Percentiles rank a stretch among this genome's conserved stretches.
phyloP scores from a whole-genome alignment of 2,113 vertebrate species.

The Takifugu flavidus region DNA sequence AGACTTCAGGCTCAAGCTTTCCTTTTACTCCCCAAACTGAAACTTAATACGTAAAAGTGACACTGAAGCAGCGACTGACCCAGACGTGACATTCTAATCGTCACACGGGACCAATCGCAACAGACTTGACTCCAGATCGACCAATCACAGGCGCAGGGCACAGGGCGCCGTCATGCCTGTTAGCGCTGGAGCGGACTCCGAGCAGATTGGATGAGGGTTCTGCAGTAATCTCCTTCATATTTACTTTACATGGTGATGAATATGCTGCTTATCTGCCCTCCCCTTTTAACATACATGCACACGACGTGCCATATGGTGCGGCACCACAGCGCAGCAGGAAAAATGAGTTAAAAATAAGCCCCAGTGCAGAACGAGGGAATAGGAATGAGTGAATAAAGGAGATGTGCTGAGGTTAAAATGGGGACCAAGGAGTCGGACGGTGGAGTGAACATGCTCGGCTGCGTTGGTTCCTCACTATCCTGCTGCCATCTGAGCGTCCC shows the following conservation, averaged over 20 bases:
- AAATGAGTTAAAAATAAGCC: constrained; percentile 9
- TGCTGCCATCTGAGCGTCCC: constrained; percentile 23
- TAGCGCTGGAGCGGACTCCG: constrained; percentile 34
- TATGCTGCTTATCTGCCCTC: constrained; percentile 45
- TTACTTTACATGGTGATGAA: constrained; percentile 60
- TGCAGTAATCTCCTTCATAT: constrained; percentile 57
- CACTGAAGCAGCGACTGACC: background rate
- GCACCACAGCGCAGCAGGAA: constrained; percentile 20
- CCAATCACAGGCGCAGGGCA: constrained; percentile 26
- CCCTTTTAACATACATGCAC: constrained; percentile 21
- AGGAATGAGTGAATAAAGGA: constrained; percentile 11
- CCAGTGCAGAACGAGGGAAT: constrained; percentile 14
- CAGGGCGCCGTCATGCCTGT: constrained; percentile 8
- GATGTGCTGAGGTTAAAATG: constrained; percentile 15
- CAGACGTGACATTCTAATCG: constrained; percentile 17
- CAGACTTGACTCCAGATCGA: constrained; percentile 8
- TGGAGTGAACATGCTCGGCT: constrained; percentile 28
- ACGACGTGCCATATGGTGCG: constrained; percentile 31
- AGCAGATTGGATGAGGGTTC: constrained; percentile 48
- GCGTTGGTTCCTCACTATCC: constrained; percentile 27
- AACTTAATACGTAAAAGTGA: background rate
- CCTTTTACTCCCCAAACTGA: background rate
- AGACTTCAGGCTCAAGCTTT: no score
- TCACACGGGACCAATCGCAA: constrained; percentile 35
- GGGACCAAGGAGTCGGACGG: constrained; percentile 26